Evolutionary conservation across 2,113 vertebrate species (phyloP).

Genomic region (Notothenia coriiceps): DNA sequence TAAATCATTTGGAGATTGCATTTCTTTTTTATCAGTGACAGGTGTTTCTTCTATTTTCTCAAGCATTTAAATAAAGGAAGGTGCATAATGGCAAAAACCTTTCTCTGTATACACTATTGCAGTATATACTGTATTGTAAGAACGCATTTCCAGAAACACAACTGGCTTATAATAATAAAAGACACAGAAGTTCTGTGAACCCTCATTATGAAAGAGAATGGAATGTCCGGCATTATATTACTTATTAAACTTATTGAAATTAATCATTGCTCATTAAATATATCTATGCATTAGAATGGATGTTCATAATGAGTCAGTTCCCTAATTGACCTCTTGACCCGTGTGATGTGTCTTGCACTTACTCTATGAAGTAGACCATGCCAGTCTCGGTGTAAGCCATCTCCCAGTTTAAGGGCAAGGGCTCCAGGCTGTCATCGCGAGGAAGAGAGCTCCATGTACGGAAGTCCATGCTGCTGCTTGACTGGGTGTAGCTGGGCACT

Average conservation of each 20-base stretch:
- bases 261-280: too few species aligned
- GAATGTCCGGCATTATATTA: too few species aligned
- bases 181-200: background rate
- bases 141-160: too few species aligned
- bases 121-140: too few species aligned
- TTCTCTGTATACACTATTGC: too few species aligned
- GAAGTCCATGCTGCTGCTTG: constrained; percentile 92
- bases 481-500: constrained; percentile 96
- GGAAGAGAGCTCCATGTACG: constrained; percentile 90
- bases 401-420: constrained; percentile 95
- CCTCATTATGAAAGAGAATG: background rate
- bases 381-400: constrained; percentile 98
- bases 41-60: too few species aligned
- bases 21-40: too few species aligned
- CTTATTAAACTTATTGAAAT: background rate
- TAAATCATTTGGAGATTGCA: too few species aligned
- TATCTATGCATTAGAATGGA: background rate
- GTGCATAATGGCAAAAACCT: too few species aligned
- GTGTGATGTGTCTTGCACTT: constrained; percentile 76
- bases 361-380: constrained; percentile 99
- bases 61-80: too few species aligned
- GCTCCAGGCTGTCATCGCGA: constrained; percentile 92
- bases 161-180: background rate
- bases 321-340: background rate
- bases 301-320: background rate